A percentile compares a stretch with the other conserved stretches of the same genome.
Evolutionary conservation across 2,888 invertebrate genomes (phyloP).

Genomic region (Microplitis manilae): DNA sequence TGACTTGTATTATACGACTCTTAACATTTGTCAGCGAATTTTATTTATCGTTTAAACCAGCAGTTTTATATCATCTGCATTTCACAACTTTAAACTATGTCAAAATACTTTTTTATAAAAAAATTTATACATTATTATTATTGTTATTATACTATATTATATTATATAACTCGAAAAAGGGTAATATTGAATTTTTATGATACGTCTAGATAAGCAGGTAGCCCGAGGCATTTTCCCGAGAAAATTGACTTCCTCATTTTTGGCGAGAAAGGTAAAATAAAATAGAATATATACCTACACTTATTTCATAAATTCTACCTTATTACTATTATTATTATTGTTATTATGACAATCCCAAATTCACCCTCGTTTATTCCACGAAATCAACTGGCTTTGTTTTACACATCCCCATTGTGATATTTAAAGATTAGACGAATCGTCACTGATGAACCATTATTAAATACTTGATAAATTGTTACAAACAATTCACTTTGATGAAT

Average conservation of each 20-base stretch:
- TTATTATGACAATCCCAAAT: too few species aligned
- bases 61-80: background rate
- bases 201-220: background rate
- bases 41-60: conserved; percentile 1
- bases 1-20: background rate
- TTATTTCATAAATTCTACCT: background rate
- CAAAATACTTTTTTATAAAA: background rate
- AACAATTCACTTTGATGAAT: background rate
- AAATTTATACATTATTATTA: background rate
- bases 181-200: background rate
- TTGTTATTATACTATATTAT: background rate
- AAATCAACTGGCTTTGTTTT: background rate
- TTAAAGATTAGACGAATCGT: background rate
- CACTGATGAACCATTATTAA: background rate
- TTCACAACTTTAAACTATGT: background rate
- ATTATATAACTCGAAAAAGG: background rate
- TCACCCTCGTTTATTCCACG: background rate
- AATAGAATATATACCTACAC: background rate
- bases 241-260: background rate
- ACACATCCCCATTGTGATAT: background rate
- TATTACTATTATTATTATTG: background rate
- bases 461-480: background rate
- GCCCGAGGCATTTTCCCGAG: background rate
- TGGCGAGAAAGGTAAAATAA: background rate
- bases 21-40: background rate